Evolutionary conservation across 1,140 invertebrate genomes (phyloP).

Genomic region (Coenobita brevimanus): DNA sequence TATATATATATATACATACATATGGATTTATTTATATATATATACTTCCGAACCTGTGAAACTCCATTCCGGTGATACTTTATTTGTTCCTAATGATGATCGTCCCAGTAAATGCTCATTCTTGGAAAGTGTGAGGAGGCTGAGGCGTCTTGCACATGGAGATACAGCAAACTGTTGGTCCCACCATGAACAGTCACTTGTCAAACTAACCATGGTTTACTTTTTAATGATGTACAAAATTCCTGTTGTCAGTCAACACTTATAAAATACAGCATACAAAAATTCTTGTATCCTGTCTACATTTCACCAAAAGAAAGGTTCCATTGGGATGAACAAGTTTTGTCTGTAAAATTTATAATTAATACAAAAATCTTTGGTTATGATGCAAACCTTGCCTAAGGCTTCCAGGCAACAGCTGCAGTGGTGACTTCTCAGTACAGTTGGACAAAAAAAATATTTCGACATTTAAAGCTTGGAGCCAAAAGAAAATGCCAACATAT

Average conservation of each 20-base stretch:
- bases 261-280: neutral
- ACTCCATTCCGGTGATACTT: constrained; percentile 67
- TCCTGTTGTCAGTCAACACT: no score
- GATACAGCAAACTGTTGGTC: constrained; percentile 49
- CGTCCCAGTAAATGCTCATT: constrained; percentile 66
- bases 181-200: constrained; percentile 27
- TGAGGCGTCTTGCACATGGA: constrained; percentile 56
- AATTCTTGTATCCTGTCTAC: constrained; percentile 15
- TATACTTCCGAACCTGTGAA: constrained; percentile 57
- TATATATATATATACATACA: constrained; percentile 50
- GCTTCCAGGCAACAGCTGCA: constrained; percentile 60
- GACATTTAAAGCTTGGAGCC: no score
- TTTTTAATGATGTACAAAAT: no score
- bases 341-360: constrained; percentile 37
- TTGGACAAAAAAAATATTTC: no score
- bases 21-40: constrained; percentile 53
- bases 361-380: constrained; percentile 56
- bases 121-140: constrained; percentile 66
- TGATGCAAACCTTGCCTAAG: constrained; percentile 62
- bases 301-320: constrained; percentile 18
- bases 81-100: constrained; percentile 66
- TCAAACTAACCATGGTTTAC: neutral
- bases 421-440: constrained; percentile 57
- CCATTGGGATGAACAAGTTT: constrained; percentile 53
- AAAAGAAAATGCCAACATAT: no score